Percentiles rank a stretch among this genome's conserved stretches.
phyloP scores from a whole-genome alignment of 2,797 vertebrate species.

The Pelodytes ibericus region DNA sequence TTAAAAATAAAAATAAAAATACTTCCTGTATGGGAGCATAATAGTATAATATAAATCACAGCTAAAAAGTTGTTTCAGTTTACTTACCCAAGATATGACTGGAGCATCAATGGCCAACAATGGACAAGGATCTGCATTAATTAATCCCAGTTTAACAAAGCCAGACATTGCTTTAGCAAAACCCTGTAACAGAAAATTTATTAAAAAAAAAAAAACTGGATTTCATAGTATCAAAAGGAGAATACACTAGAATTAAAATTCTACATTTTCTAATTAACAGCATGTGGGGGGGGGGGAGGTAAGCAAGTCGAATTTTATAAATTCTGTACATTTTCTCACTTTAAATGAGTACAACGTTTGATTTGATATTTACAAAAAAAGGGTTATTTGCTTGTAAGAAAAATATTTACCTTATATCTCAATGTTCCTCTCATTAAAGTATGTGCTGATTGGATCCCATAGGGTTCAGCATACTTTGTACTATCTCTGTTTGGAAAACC shows the following conservation, averaged over 20 bases:
- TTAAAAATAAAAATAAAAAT: no score
- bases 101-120: conserved; percentile 65
- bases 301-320: background rate
- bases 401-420: conserved; percentile 83
- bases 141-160: conserved; percentile 90
- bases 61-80: no score
- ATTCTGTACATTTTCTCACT: background rate
- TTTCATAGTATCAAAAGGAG: no score
- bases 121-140: conserved; percentile 79
- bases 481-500: conserved; percentile 96
- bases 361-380: no score
- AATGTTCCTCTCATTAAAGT: conserved; percentile 91
- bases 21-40: no score
- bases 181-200: conserved; percentile 74
- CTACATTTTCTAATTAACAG: no score
- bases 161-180: conserved; percentile 83
- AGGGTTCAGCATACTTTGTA: conserved; percentile 84
- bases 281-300: no score
- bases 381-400: no score
- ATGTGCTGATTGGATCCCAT: conserved; percentile 86
- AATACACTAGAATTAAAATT: no score
- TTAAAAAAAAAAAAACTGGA: background rate
- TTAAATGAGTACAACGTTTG: no score
- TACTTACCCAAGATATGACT: conserved; percentile 86
- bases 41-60: conserved; percentile 12